Conservation (phyloP, 2,888 invertebrate genomes). For the Limnephilus marmoratus region DNA sequence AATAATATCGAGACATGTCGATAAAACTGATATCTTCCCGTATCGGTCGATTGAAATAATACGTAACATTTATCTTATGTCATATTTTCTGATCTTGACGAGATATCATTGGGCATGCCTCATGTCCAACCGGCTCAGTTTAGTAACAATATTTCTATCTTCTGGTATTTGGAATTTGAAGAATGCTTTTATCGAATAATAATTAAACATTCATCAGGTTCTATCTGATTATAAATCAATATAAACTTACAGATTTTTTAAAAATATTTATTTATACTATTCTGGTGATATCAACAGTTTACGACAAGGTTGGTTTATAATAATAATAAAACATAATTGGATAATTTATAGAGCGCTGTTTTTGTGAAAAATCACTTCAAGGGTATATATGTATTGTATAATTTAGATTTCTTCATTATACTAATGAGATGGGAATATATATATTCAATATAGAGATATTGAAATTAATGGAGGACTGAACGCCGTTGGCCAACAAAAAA, state of each 20-base stretch:
- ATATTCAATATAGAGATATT: no score
- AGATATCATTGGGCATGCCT: constrained; percentile 40
- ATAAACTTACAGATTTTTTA: not conserved
- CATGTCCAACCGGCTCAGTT: not conserved
- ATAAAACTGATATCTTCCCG: constrained; percentile 43
- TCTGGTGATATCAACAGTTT: no score
- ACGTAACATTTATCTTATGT: constrained; percentile 40
- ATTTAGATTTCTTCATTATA: no score
- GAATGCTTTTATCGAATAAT: constrained; percentile 22
- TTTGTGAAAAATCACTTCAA: no score
- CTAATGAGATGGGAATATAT: no score
- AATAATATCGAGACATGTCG: constrained; percentile 42
- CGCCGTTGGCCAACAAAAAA: no score
- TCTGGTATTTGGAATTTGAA: constrained; percentile 9
- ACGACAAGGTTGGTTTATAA: no score
- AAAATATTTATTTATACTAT: not conserved
- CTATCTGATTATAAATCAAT: not conserved
- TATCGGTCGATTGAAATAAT: constrained; percentile 8
- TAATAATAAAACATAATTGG: no score
- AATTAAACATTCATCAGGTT: constrained; percentile 22
- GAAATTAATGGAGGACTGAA: no score
- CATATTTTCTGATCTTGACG: constrained; percentile 24
- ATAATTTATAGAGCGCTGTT: no score
- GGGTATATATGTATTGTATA: no score
- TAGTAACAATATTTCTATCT: constrained; percentile 35